Conservation (phyloP, 2,113 vertebrate species). For the Clarias batrachus region DNA sequence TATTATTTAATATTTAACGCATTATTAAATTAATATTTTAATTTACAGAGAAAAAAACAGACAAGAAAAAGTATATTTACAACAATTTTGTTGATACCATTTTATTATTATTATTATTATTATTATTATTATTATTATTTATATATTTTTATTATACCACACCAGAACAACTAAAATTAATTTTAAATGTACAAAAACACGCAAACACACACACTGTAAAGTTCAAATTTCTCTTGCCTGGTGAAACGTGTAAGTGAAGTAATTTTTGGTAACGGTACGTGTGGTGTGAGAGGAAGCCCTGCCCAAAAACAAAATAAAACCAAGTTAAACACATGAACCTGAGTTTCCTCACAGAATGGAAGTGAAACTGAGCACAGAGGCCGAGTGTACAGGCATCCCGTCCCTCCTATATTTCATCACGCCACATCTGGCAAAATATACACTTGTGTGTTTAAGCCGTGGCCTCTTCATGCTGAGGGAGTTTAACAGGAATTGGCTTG, state of each 20-base stretch:
- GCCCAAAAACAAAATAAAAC: not conserved
- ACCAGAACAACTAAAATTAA: not conserved
- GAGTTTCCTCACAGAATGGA: not conserved
- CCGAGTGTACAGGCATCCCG: not conserved
- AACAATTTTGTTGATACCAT: not conserved
- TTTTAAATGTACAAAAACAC: not conserved
- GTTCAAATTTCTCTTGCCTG: not conserved
- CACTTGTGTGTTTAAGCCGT: conserved; percentile 26
- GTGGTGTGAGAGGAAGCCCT: not conserved
- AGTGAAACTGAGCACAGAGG: not conserved
- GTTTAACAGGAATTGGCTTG: conserved; percentile 23
- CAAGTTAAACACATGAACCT: not conserved
- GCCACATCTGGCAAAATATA: conserved; percentile 50
- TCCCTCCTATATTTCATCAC: conserved; percentile 15
- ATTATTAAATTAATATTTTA: too few species aligned
- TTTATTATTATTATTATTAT: not conserved
- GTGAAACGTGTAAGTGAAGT: not conserved
- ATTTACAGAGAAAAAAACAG: not conserved
- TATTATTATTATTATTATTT: not conserved
- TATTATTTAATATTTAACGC: too few species aligned
- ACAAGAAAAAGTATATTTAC: not conserved
- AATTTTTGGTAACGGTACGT: not conserved
- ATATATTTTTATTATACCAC: not conserved
- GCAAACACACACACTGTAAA: not conserved
- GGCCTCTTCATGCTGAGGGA: conserved; percentile 2